A percentile compares a stretch with the other conserved stretches of the same genome.
Evolutionary conservation across 2,888 invertebrate species (phyloP).

Genomic region (Tiphia femorata): DNA sequence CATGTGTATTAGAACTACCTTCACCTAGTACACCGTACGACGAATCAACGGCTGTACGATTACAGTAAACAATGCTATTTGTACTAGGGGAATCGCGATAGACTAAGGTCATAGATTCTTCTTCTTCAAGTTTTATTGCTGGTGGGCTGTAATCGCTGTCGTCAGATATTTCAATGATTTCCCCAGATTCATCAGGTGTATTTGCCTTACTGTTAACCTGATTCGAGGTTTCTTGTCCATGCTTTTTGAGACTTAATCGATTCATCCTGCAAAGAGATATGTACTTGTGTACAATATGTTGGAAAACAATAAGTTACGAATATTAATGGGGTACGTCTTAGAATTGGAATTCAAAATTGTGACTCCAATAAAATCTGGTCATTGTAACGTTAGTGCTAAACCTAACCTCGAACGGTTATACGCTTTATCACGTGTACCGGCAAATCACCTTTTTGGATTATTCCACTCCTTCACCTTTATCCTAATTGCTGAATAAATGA

Average conservation of each 20-base stretch:
- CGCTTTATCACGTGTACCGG: neutral
- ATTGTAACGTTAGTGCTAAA: too few relatives aligned
- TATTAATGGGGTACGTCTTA: too few relatives aligned
- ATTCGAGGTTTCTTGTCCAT: too few relatives aligned
- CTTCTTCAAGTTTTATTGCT: neutral
- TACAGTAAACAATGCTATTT: too few relatives aligned
- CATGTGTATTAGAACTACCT: neutral
- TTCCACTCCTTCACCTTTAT: slow-evolving; percentile 13
- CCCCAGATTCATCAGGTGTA: accelerated
- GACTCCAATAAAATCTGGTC: too few relatives aligned
- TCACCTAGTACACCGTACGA: too few relatives aligned
- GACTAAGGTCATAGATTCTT: neutral
- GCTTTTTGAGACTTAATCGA: slow-evolving; percentile 7
- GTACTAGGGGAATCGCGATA: too few relatives aligned
- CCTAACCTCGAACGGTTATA: slow-evolving; percentile 20
- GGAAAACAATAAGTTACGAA: too few relatives aligned
- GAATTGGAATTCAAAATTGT: too few relatives aligned
- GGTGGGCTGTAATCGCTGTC: slow-evolving; percentile 24
- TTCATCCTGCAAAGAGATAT: slow-evolving; percentile 26
- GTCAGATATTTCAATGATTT: slow-evolving; percentile 11
- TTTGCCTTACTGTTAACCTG: accelerated
- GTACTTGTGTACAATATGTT: too few relatives aligned
- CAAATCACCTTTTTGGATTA: slow-evolving; percentile 17
- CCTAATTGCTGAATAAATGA: slow-evolving; percentile 13
- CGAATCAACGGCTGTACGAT: neutral